These are phyloP conservation scores for Triplophysa rosa DNA, from an alignment of 2,113 vertebrate species.

Conservation along the genomic window DNA sequence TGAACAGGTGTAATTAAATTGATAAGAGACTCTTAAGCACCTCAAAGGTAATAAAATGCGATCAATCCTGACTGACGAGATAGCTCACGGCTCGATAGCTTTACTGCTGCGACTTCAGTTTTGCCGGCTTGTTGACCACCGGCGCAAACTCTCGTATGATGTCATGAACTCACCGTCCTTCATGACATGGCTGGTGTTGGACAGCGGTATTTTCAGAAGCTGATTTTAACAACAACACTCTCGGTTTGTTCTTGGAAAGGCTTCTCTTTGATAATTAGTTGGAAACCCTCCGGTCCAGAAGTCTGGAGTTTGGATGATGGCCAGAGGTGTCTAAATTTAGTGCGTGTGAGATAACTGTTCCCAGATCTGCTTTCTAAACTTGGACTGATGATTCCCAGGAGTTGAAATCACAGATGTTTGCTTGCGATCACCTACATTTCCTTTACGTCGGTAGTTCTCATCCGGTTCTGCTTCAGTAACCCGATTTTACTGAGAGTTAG, in stretches of 20 bases:
- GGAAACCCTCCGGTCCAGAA: constrained; percentile 20
- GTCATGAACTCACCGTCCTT: background rate
- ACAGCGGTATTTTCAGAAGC: background rate
- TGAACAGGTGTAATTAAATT: constrained; percentile 80
- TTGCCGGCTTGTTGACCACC: constrained; percentile 22
- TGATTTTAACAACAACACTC: background rate
- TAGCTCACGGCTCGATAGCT: constrained; percentile 38
- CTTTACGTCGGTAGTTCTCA: background rate
- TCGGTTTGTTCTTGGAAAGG: constrained; percentile 13
- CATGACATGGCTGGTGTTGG: background rate
- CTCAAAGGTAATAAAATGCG: constrained; percentile 78
- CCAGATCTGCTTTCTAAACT: background rate
- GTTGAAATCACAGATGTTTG: constrained; percentile 21
- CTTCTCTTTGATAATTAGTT: constrained; percentile 22
- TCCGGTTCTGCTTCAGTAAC: background rate
- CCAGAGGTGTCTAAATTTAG: constrained; percentile 29
- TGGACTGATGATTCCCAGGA: constrained; percentile 17
- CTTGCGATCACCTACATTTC: background rate
- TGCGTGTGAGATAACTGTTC: constrained; percentile 8
- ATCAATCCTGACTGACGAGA: constrained; percentile 75
- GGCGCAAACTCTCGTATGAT: background rate
- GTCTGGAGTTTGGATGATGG: constrained; percentile 2
- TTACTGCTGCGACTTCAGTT: background rate
- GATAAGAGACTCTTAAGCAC: constrained; percentile 80
- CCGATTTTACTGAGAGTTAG: background rate